phyloP scores from a whole-genome alignment of 2,888 invertebrate genomes.

The Lithophane socia region DNA sequence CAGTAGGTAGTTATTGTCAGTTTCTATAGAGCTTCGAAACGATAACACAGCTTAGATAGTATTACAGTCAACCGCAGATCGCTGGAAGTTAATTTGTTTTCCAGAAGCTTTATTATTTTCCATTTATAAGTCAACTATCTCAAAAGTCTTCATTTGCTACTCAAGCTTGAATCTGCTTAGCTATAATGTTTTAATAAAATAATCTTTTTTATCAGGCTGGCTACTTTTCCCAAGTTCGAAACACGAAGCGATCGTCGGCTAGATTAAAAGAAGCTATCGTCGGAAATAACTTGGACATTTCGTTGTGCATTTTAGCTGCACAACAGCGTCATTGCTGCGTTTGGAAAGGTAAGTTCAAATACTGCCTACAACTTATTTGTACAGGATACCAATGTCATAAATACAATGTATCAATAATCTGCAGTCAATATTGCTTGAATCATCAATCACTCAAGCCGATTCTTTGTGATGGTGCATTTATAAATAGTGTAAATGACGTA shows the following conservation, averaged over 20 bases:
- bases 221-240: conserved; percentile 98
- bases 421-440: conserved; percentile 5
- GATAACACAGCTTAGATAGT: too few relatives aligned
- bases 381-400: background rate
- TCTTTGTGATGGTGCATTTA: background rate
- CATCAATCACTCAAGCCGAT: background rate
- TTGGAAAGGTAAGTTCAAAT: conserved; percentile 89
- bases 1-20: too few relatives aligned
- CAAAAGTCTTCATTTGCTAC: background rate
- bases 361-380: conserved; percentile 4
- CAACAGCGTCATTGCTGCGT: conserved; percentile 99
- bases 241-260: conserved; percentile 98
- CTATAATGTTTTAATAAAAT: conserved; percentile 16
- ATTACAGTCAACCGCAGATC: too few relatives aligned
- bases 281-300: conserved; percentile 97
- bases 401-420: background rate
- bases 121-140: background rate
- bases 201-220: conserved; percentile 93
- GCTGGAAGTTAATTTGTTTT: too few relatives aligned
- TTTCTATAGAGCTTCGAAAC: too few relatives aligned
- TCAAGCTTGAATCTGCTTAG: background rate
- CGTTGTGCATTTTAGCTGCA: conserved; percentile 98
- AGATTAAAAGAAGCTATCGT: conserved; percentile 98
- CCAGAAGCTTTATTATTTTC: too few relatives aligned
- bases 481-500: background rate